These are phyloP conservation scores for Ptilonorhynchus violaceus DNA, from an alignment of 2,113 vertebrate genomes.

Conservation along the genomic window DNA sequence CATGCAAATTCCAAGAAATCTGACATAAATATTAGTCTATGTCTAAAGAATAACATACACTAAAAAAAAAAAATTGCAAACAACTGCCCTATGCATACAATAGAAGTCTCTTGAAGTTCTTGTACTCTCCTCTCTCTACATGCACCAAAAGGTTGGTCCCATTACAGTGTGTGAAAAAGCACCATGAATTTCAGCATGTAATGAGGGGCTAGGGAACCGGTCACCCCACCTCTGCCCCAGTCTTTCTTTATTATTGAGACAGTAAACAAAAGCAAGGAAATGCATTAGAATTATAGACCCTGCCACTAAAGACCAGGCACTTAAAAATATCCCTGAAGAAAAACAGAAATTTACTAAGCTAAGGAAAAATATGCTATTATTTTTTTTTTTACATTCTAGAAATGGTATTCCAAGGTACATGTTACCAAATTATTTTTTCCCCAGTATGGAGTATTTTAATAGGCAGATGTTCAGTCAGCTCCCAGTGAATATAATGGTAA, in stretches of 20 bases:
- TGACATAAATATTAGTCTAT: neutral
- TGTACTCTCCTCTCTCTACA: neutral
- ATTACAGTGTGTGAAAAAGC: neutral
- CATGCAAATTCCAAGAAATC: neutral
- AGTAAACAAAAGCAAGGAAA: conserved; percentile 1
- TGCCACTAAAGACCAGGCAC: neutral
- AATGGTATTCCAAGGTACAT: neutral
- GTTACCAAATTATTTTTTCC: neutral
- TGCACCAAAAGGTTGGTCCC: neutral
- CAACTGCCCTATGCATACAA: neutral
- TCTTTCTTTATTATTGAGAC: neutral
- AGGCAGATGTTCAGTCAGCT: neutral
- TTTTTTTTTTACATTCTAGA: neutral
- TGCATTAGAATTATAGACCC: neutral
- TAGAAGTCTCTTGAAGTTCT: neutral
- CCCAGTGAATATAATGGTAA: neutral
- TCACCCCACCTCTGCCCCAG: neutral
- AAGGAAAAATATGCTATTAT: neutral
- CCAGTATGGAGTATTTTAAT: neutral
- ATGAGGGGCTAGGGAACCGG: neutral
- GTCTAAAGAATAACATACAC: neutral
- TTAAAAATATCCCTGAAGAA: neutral
- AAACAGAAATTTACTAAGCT: neutral
- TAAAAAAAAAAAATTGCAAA: neutral
- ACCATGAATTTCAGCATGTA: neutral